A percentile compares a stretch with the other conserved stretches of the same genome.
These are phyloP conservation scores for Drosophila dunni DNA, from an alignment of 1,140 invertebrate genomes.

Conservation along the genomic window DNA sequence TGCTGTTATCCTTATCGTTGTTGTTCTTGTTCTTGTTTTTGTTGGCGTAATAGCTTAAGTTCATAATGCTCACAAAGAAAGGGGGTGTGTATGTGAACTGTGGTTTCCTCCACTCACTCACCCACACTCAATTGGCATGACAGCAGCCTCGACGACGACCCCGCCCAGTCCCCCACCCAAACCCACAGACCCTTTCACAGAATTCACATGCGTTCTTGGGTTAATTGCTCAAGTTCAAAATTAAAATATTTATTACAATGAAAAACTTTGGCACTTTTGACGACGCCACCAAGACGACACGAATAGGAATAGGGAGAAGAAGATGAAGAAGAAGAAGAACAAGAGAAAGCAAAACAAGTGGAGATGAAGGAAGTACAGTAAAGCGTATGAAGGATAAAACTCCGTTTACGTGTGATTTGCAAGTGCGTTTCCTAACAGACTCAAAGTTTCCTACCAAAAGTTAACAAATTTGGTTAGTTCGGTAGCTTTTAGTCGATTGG, in stretches of 20 bases:
- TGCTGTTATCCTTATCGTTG: neutral
- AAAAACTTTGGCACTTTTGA: constrained; percentile 79
- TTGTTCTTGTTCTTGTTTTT: constrained; percentile 42
- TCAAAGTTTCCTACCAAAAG: constrained; percentile 13
- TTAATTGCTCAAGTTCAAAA: constrained; percentile 83
- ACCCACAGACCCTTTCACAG: neutral
- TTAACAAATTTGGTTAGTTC: neutral
- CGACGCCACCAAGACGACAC: constrained; percentile 71
- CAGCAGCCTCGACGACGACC: constrained; percentile 17
- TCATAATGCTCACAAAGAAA: constrained; percentile 66
- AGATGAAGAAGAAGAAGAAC: neutral
- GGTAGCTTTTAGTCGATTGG: constrained; percentile 51
- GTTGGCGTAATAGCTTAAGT: constrained; percentile 64
- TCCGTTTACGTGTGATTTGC: constrained; percentile 58
- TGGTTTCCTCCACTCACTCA: neutral
- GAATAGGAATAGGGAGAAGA: neutral
- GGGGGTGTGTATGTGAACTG: constrained; percentile 10
- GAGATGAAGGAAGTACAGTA: neutral
- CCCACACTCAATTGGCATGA: constrained; percentile 60
- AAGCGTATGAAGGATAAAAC: constrained; percentile 44
- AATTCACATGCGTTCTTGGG: constrained; percentile 71
- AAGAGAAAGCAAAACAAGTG: neutral
- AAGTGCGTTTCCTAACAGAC: constrained; percentile 10
- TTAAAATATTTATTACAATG: constrained; percentile 83
- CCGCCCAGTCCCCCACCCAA: too few relatives aligned